These are phyloP conservation scores for Clarias batrachus DNA, from an alignment of 2,113 vertebrate genomes.

Conservation along the genomic window DNA sequence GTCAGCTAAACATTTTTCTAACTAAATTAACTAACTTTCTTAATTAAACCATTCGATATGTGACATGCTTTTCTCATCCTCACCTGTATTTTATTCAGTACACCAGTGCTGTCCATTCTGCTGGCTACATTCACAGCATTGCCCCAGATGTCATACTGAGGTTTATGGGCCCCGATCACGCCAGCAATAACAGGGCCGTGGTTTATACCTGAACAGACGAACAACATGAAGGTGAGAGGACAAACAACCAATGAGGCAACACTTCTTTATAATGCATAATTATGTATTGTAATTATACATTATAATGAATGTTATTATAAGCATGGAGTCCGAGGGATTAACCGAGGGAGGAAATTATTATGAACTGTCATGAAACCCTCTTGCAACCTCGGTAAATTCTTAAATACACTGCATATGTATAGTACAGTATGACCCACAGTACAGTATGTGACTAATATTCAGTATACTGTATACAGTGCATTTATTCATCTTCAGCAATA, in stretches of 20 bases:
- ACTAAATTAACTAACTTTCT: too few species aligned
- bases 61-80: neutral
- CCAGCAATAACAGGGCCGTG: slow-evolving; percentile 88
- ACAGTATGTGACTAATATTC: neutral
- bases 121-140: slow-evolving; percentile 91
- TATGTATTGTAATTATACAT: too few species aligned
- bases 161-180: slow-evolving; percentile 89
- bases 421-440: too few species aligned
- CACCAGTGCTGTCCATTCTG: slow-evolving; percentile 89
- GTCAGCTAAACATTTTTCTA: neutral
- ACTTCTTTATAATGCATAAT: neutral
- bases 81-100: slow-evolving; percentile 87
- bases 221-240: neutral
- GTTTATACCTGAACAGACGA: slow-evolving; percentile 77
- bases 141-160: slow-evolving; percentile 93
- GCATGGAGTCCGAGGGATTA: neutral
- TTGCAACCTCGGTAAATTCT: too few species aligned
- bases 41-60: neutral
- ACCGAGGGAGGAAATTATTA: neutral
- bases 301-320: neutral
- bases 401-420: too few species aligned
- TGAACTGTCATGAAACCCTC: neutral
- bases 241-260: neutral
- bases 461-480: neutral
- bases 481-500: neutral